Base-by-base conservation (phyloP, 2,888 invertebrate species). In the Crepidodera aurea region DNA sequence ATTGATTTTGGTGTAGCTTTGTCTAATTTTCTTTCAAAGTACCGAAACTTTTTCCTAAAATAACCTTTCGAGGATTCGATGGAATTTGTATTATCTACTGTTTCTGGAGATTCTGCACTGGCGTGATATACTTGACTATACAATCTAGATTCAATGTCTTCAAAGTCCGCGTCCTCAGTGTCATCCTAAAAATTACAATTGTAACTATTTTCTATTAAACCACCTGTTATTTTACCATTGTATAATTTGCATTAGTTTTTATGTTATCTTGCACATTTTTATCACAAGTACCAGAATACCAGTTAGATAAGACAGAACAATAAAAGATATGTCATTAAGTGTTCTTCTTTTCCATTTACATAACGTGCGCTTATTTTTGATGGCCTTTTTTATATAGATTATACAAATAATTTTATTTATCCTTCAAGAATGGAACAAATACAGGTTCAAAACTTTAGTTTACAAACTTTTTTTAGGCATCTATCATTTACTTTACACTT, bases 81-180 rank as follows among this genome's bases (percentile, higher is more conserved):
- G 22, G n/a, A 58, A 48, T 16, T 44, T 12, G 51, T 2, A 44
- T 15, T 37, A 55, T 40, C 6, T 16, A 50, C 56, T 46, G 51
- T 56, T 18, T 65, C 68, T 51, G 66, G 64, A 22, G 48, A 13
- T 8, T 37, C 19, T n/a, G 18, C 57, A 27, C 44, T 71, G 25
- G 66, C 64, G 70, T 80, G 78, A 65, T 75, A 74, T 12, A 80
- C 71, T 71, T 80, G 78, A 60, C 78, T 76, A 65, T 80, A 79
- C 16, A 80, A 69, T 29, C 72, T 72, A 4, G 76, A 69, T 71
- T 80, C 79, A 15, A 79, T 40, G 18, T 79, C 78, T 62, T 78
- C 76, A 57, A 78, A 66, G 65, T 79, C 77, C 44, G 73, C 16
- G 8, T 66, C 62, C 13, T 62, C 67, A 22, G 18, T 32, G 19